Evolutionary conservation across 2,888 invertebrate species (phyloP), one percentile per base, ranked within the genome.

Genomic region (Drosophila picticornis): DNA sequence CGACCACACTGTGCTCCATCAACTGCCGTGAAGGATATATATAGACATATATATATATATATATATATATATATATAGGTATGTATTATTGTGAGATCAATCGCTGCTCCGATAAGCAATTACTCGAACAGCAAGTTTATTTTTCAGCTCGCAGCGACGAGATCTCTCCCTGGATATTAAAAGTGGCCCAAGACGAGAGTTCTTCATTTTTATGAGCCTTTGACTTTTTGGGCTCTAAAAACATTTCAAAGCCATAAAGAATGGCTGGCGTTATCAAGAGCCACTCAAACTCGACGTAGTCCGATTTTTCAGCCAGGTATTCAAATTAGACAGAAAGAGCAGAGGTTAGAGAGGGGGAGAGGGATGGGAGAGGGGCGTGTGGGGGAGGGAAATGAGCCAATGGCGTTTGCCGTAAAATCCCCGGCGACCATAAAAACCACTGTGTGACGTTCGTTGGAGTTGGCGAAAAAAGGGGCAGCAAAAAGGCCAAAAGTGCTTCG

Each of bases 201-300:
- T 76, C 83, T 70, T 77, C 67, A 53, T 63, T 87, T 84, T 89
- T 84, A 82, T 68, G 84, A 48, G 46, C 59, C 83, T 82, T 71
- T 72, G 84, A 69, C 74, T 75, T 83, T 46, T 80, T 27, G 71
- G 61, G 65, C 63, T 70, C 72, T 64, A 69, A 84, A 83, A 81
- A 90, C 90, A 85, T 85, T 85, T 78, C 83, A 85, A 90, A 72
- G 85, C 90, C 76, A 90, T 85, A 90, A 85, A 85, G 86, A 75
- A 75, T 69, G 73, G 61, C 82, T 53, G 73, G 86, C 87, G 88
- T 85, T 85, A 90, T 85, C 84, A 90, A 86, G 64, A 59, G 80
- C 25, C 53, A 58, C 80, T 60, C 60, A 51, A 58, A 59, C 64
- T 50, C 59, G 25, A 40, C 55, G 46, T 59, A 34, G 59, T 53